A percentile compares a stretch with the other conserved stretches of the same genome.
phyloP scores from a whole-genome alignment of 1,140 invertebrate species.

The Oryctes rhinoceros region DNA sequence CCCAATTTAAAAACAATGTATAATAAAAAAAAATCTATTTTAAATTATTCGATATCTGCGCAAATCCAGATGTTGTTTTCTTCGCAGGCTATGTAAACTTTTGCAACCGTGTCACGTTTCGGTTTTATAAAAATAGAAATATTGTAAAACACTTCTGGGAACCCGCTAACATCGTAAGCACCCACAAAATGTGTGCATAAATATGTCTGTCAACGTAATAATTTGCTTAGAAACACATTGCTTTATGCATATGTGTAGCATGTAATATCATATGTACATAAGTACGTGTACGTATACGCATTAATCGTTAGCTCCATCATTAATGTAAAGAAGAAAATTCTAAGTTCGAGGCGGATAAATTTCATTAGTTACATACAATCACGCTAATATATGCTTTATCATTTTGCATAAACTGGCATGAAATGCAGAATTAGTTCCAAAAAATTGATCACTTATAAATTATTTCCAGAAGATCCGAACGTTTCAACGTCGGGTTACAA shows the following conservation, averaged over 20 bases:
- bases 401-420: too few relatives aligned
- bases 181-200: not conserved
- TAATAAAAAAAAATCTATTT: too few relatives aligned
- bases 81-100: not conserved
- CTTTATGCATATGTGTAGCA: too few relatives aligned
- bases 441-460: not conserved
- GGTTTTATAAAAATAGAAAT: conserved; percentile 1
- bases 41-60: not conserved
- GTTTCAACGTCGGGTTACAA: not conserved
- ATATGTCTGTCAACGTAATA: conserved; percentile 1
- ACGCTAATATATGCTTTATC: too few relatives aligned
- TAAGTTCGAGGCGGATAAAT: too few relatives aligned
- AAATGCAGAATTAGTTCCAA: too few relatives aligned
- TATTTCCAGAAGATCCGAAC: not conserved
- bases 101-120: not conserved
- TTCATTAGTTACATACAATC: too few relatives aligned
- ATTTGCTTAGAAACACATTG: not conserved
- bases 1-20: too few relatives aligned
- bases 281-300: too few relatives aligned
- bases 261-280: too few relatives aligned
- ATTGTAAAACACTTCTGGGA: conserved; percentile 1
- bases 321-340: too few relatives aligned
- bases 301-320: too few relatives aligned
- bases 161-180: not conserved
- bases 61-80: not conserved